Percentiles rank a stretch among this genome's conserved stretches.
Conservation (phyloP, 2,888 invertebrate species). For the Scaptomyza tumidula region DNA sequence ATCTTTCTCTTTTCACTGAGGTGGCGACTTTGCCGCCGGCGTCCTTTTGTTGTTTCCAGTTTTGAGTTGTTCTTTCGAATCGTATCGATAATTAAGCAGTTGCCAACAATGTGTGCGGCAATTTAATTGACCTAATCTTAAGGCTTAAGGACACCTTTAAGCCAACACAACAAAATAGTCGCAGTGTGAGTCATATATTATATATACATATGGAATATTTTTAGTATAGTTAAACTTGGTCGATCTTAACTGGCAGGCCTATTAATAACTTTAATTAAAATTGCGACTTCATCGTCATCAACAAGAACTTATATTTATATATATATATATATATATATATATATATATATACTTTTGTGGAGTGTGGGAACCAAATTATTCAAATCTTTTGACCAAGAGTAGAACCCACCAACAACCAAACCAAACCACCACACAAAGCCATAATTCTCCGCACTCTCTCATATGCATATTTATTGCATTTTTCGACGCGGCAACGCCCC, state of each 20-base stretch:
- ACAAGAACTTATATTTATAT: not conserved
- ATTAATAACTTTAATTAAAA: conserved; percentile 83
- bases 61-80: conserved; percentile 23
- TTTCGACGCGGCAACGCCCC: conserved; percentile 83
- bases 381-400: conserved; percentile 66
- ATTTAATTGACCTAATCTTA: conserved; percentile 61
- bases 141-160: conserved; percentile 62
- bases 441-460: conserved; percentile 71
- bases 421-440: conserved; percentile 26
- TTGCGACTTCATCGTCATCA: conserved; percentile 42
- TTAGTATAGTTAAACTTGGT: conserved; percentile 28
- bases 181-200: conserved; percentile 4
- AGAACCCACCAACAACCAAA: not conserved
- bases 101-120: conserved; percentile 79
- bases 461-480: conserved; percentile 84
- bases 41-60: conserved; percentile 39
- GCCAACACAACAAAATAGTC: conserved; percentile 10
- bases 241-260: conserved; percentile 57
- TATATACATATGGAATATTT: not conserved
- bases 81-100: conserved; percentile 77
- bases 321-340: not conserved
- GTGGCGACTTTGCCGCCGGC: conserved; percentile 59
- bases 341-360: not conserved
- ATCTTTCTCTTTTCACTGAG: conserved; percentile 44
- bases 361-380: conserved; percentile 83